These are phyloP conservation scores for Hafferia zeledoni DNA, from an alignment of 2,797 vertebrate species.

Conservation along the genomic window DNA sequence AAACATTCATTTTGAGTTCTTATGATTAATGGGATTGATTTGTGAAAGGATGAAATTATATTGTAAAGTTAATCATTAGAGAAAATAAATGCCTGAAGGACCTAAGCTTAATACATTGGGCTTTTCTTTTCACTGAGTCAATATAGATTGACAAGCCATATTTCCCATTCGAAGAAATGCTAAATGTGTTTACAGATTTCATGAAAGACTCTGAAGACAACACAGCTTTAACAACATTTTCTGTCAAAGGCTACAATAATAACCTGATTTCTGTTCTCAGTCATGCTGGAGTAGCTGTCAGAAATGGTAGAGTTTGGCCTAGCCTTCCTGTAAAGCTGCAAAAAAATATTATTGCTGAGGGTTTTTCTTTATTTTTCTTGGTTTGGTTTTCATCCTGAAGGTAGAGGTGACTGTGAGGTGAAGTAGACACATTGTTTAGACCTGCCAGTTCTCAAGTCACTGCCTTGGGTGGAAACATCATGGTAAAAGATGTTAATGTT, in stretches of 20 bases:
- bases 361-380: background rate
- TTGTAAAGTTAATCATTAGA: slow-evolving; percentile 51
- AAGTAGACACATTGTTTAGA: rapidly evolving
- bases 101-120: background rate
- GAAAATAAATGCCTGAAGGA: slow-evolving; percentile 31
- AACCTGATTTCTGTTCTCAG: slow-evolving; percentile 7
- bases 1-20: slow-evolving; percentile 21
- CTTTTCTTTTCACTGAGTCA: slow-evolving; percentile 42
- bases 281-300: background rate
- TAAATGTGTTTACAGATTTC: slow-evolving; percentile 22
- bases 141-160: slow-evolving; percentile 36
- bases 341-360: background rate
- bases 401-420: background rate
- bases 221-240: slow-evolving; percentile 11
- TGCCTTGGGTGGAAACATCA: background rate
- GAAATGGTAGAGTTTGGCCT: background rate
- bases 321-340: background rate
- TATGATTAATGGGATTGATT: slow-evolving; percentile 59
- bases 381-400: background rate
- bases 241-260: slow-evolving; percentile 35
- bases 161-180: slow-evolving; percentile 37
- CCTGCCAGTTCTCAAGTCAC: background rate
- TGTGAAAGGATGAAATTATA: slow-evolving; percentile 50
- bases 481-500: background rate
- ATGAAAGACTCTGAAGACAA: slow-evolving; percentile 35